These are phyloP conservation scores for Pterocles gutturalis DNA, from an alignment of 2,113 vertebrate genomes.

Conservation along the genomic window DNA sequence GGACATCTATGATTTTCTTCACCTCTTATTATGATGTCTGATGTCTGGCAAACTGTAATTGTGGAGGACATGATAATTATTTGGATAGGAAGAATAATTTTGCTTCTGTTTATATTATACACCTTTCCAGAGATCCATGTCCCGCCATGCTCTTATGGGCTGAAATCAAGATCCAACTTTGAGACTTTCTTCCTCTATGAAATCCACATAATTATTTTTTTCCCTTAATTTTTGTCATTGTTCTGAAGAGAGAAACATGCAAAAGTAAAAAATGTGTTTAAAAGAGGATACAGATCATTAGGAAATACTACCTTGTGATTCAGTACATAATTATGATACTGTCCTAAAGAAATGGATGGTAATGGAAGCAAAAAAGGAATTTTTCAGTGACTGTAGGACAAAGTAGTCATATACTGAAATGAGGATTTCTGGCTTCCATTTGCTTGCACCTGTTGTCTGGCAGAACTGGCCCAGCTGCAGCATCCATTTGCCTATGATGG, in stretches of 20 bases:
- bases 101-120: background rate
- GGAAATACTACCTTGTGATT: background rate
- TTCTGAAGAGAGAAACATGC: background rate
- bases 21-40: background rate
- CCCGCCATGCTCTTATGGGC: fast-evolving
- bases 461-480: background rate
- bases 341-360: background rate
- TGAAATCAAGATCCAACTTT: background rate
- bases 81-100: background rate
- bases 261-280: background rate
- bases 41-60: background rate
- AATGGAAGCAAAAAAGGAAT: background rate
- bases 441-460: background rate
- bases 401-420: background rate
- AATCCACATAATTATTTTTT: background rate
- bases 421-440: background rate
- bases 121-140: background rate
- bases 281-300: background rate
- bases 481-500: background rate
- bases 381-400: background rate
- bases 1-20: background rate
- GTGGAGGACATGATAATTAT: background rate
- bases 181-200: background rate
- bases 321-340: background rate
- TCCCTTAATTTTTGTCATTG: background rate